phyloP scores from a whole-genome alignment of 2,797 vertebrate species.

The Hemibagrus guttatus region DNA sequence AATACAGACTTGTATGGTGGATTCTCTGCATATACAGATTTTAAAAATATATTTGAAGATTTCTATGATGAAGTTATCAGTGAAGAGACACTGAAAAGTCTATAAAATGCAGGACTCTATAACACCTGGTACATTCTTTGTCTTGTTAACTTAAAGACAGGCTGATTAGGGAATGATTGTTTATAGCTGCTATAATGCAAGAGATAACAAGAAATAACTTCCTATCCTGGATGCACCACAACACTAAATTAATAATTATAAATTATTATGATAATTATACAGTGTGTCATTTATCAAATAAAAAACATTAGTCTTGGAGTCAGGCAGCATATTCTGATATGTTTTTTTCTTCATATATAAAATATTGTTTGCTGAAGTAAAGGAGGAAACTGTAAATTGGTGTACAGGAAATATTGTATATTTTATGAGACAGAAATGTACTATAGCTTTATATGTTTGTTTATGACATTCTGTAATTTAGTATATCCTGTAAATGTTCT shows the following conservation, averaged over 20 bases:
- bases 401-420: background rate
- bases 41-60: background rate
- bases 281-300: background rate
- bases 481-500: slow-evolving; percentile 1
- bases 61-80: background rate
- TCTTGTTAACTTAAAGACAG: background rate
- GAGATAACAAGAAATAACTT: background rate
- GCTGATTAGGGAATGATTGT: background rate
- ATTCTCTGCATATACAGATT: background rate
- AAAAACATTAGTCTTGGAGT: background rate
- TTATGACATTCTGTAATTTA: background rate
- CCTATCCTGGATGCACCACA: background rate
- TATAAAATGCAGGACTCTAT: background rate
- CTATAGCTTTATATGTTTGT: slow-evolving; percentile 2
- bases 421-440: slow-evolving; percentile 13
- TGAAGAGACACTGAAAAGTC: background rate
- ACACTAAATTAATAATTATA: background rate
- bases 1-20: background rate
- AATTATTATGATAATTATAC: background rate
- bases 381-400: background rate
- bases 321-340: background rate
- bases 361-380: background rate
- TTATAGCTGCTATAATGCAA: background rate
- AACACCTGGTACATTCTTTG: background rate
- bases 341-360: background rate